Evolutionary conservation across 2,797 vertebrate genomes (phyloP).

Genomic region (Selene dorsalis): DNA sequence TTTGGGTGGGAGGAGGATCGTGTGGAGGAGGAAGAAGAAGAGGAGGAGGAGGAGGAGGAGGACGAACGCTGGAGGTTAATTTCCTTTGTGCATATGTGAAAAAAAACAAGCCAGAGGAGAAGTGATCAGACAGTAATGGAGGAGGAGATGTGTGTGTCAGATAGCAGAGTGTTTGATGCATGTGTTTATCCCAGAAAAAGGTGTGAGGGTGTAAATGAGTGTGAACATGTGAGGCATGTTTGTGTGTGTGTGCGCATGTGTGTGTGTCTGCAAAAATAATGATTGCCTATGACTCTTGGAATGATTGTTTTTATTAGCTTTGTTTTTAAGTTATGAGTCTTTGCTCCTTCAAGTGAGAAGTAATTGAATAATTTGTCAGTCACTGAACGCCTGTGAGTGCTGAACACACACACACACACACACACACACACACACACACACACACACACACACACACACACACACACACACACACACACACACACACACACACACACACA

Average conservation of each 20-base stretch:
- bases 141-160: constrained; percentile 35
- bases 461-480: too few species aligned
- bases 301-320: constrained; percentile 14
- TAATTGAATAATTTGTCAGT: constrained; percentile 54
- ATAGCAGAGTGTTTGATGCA: constrained; percentile 17
- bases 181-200: constrained; percentile 32
- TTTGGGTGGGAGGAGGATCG: background rate
- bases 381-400: constrained; percentile 29
- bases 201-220: constrained; percentile 59
- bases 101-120: constrained; percentile 5
- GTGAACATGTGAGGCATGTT: constrained; percentile 38
- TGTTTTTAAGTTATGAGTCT: constrained; percentile 24
- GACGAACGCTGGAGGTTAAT: constrained; percentile 11
- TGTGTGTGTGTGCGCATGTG: background rate
- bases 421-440: background rate
- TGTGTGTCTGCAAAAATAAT: constrained; percentile 20
- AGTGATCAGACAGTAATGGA: constrained; percentile 7
- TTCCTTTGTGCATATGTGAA: constrained; percentile 1
- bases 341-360: constrained; percentile 21
- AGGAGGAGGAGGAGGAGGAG: constrained; percentile 21
- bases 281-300: constrained; percentile 11
- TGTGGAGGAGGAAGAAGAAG: constrained; percentile 15
- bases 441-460: constrained; percentile 19
- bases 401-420: background rate
- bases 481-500: too few species aligned